Conservation (phyloP, 2,113 vertebrate genomes). For the Coracopsis vasa region DNA sequence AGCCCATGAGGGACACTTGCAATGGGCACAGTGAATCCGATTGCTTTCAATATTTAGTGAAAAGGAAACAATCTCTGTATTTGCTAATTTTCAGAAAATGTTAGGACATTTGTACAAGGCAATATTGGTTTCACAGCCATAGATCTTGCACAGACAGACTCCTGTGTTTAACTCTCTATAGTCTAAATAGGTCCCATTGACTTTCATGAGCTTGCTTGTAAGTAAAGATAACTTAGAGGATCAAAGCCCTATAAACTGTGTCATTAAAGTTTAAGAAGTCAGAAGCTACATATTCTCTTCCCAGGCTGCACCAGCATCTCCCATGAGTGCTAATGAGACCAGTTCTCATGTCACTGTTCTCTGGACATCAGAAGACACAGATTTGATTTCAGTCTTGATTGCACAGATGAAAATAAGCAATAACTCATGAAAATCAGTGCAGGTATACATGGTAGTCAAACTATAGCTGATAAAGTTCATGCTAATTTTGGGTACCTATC, state of each 20-base stretch:
- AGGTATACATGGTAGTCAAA: neutral
- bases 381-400: neutral
- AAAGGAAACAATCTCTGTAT: neutral
- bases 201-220: conserved; percentile 61
- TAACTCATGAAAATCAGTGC: neutral
- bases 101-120: neutral
- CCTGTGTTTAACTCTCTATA: conserved; percentile 40
- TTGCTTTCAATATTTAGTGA: neutral
- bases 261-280: conserved; percentile 68
- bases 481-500: neutral
- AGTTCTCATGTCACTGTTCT: neutral
- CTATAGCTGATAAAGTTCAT: neutral
- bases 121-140: neutral
- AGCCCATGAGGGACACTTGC: neutral
- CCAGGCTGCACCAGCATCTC: conserved; percentile 12
- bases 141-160: neutral
- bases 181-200: conserved; percentile 56
- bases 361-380: conserved; percentile 16
- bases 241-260: conserved; percentile 59
- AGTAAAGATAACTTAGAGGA: conserved; percentile 65
- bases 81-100: conserved; percentile 1
- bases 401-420: conserved; percentile 11
- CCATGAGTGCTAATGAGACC: conserved; percentile 48
- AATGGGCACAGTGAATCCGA: neutral
- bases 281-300: neutral